Percentiles rank a stretch among this genome's conserved stretches.
phyloP scores from a whole-genome alignment of 2,113 vertebrate genomes.

The Scortum barcoo region DNA sequence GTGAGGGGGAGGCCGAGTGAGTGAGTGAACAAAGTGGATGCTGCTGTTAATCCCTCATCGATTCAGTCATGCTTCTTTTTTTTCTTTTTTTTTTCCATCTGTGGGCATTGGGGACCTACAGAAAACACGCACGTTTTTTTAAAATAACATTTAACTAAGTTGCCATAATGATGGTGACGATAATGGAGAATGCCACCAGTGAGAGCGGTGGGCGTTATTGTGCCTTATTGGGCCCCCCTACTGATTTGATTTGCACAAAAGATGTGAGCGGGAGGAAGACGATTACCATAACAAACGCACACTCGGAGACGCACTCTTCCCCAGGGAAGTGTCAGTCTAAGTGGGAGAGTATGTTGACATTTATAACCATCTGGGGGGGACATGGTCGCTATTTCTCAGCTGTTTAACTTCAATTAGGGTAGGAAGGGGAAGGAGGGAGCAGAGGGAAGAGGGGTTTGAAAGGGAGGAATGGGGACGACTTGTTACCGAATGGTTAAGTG shows the following conservation, averaged over 20 bases:
- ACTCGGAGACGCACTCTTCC: conserved; percentile 66
- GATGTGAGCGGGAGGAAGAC: conserved; percentile 72
- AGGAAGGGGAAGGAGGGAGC: background rate
- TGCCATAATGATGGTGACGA: conserved; percentile 64
- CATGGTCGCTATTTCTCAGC: conserved; percentile 76
- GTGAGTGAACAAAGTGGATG: conserved; percentile 37
- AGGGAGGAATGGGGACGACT: conserved; percentile 32
- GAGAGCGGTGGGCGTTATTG: conserved; percentile 69
- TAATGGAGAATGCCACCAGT: conserved; percentile 69
- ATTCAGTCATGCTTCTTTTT: conserved; percentile 38
- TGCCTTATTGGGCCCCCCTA: conserved; percentile 38
- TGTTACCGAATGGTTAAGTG: conserved; percentile 68
- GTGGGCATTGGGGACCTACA: background rate
- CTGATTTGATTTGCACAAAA: conserved; percentile 78
- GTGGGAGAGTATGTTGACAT: conserved; percentile 82
- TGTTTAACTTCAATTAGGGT: conserved; percentile 82
- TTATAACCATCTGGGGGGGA: conserved; percentile 81
- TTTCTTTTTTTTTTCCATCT: conserved; percentile 13
- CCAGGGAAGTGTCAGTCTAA: conserved; percentile 81
- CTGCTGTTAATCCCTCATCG: conserved; percentile 54
- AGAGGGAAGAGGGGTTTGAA: background rate
- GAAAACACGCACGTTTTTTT: conserved; percentile 45
- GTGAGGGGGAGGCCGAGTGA: conserved; percentile 46
- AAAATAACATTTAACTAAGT: conserved; percentile 63
- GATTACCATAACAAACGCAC: conserved; percentile 81